Evolutionary conservation across 1,140 invertebrate genomes (phyloP), one percentile per base, ranked within the genome.

Genomic region (Drosophila jambulina): DNA sequence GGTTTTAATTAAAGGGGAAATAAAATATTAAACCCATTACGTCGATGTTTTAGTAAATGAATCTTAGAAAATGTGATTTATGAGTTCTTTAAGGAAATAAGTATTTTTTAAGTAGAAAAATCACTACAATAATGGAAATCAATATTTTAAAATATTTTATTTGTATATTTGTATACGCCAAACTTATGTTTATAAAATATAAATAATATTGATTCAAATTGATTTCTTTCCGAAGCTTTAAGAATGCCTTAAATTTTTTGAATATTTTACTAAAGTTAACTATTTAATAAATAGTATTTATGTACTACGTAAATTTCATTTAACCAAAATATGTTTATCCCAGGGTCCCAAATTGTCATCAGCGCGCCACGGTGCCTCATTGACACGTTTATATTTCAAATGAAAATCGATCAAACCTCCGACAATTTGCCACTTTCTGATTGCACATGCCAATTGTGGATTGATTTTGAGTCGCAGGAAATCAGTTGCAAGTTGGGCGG

Each of bases 381-480:
- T 29, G 57, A 63, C n/a, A 19, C 23, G 57, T 60, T 60, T 63
- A 38, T 59, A 27, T 34, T 34, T 67, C 23, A 34, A 57, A 54
- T 54, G 51, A 54, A 54, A 58, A 29, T 29, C 36, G 12, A 23
- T 40, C 17, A 25, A 23, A 69, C 49, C 48, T 69, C 40, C 32
- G 49, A 69, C 63, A 57, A 48, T 38, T 59, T 72, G 43, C 53
- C 53, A 36, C 36, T 60, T 72, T 42, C 69, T 72, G 70, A 72
- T 72, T 72, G 69, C 69, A 51, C 45, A 60, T 72, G 67, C 69
- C 69, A 72, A 60, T 71, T 72, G 67, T 49, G 67, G 53, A 72
- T 48, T 58, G 34, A 32, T 40, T 72, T 48, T 29, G 45, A 49
- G 67, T 34, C 21, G 19, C 32, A 48, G 65, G 32, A 71, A 71